These are phyloP conservation scores for Drosophila rhopaloa DNA, from an alignment of 1,140 invertebrate genomes.

Conservation along the genomic window DNA sequence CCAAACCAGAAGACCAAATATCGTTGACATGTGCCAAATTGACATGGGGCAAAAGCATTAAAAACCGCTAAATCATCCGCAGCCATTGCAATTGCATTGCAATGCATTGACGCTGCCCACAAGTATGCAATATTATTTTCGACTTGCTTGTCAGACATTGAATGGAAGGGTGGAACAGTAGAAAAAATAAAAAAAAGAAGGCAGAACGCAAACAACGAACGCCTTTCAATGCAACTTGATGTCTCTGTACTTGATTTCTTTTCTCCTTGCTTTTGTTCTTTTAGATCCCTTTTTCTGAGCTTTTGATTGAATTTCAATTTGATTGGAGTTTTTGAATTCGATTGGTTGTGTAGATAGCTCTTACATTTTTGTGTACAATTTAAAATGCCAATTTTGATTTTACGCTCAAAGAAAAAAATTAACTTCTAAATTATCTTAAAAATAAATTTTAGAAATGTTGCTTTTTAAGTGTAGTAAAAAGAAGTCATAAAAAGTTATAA, in stretches of 20 bases:
- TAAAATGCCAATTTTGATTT: neutral
- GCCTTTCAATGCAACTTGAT: slow-evolving; percentile 73
- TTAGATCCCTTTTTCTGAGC: slow-evolving; percentile 1
- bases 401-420: too few species aligned
- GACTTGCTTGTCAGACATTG: slow-evolving; percentile 55
- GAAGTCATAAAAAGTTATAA: too few species aligned
- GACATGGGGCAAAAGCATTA: slow-evolving; percentile 55
- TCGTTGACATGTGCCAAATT: slow-evolving; percentile 68
- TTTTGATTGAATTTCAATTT: slow-evolving; percentile 76
- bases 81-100: neutral
- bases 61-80: slow-evolving; percentile 77
- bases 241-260: slow-evolving; percentile 52
- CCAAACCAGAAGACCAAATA: slow-evolving; percentile 56
- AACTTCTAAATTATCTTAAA: too few species aligned
- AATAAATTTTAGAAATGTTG: too few species aligned
- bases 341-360: slow-evolving; percentile 2
- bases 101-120: slow-evolving; percentile 51
- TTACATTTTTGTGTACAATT: slow-evolving; percentile 23
- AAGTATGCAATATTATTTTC: slow-evolving; percentile 74
- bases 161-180: neutral
- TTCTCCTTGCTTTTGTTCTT: slow-evolving; percentile 18
- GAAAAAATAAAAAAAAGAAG: slow-evolving; percentile 23
- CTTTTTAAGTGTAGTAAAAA: too few species aligned
- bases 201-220: slow-evolving; percentile 52
- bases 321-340: slow-evolving; percentile 61